A percentile compares a stretch with the other conserved stretches of the same genome.
These are phyloP conservation scores for Orthonevra nobilis DNA, from an alignment of 2,888 invertebrate species.

Conservation along the genomic window DNA sequence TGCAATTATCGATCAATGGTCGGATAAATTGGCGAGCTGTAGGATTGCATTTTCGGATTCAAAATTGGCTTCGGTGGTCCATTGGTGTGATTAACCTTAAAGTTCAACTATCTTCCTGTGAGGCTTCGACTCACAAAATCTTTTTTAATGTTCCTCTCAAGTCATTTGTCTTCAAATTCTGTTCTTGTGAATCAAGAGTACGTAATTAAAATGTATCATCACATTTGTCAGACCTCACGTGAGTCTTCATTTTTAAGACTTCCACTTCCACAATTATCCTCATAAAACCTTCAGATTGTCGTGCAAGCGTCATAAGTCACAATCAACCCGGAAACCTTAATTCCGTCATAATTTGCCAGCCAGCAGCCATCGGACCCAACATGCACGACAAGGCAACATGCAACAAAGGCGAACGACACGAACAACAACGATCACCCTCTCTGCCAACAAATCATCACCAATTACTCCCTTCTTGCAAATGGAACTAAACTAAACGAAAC, in stretches of 20 bases:
- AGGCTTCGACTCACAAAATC: no score
- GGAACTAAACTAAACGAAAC: conserved; percentile 23
- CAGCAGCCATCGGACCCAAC: conserved; percentile 47
- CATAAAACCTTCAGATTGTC: neutral
- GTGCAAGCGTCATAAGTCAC: conserved; percentile 56
- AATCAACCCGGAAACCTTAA: conserved; percentile 64
- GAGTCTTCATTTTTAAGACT: neutral
- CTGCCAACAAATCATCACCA: conserved; percentile 56
- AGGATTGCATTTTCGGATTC: no score
- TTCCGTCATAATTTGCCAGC: conserved; percentile 61
- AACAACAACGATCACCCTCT: conserved; percentile 45
- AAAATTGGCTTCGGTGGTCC: no score
- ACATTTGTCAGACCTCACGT: neutral
- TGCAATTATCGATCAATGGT: no score
- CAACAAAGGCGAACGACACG: conserved; percentile 58
- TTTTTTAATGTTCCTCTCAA: no score
- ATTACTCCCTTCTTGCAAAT: conserved; percentile 47
- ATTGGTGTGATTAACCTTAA: no score
- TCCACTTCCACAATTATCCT: no score
- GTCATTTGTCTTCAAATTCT: no score
- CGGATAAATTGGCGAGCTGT: no score
- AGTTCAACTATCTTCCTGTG: no score
- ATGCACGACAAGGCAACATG: conserved; percentile 58
- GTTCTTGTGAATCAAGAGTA: neutral
- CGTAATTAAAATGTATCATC: no score